Conservation (phyloP, 2,113 vertebrate genomes). For the Archocentrus centrarchus region DNA sequence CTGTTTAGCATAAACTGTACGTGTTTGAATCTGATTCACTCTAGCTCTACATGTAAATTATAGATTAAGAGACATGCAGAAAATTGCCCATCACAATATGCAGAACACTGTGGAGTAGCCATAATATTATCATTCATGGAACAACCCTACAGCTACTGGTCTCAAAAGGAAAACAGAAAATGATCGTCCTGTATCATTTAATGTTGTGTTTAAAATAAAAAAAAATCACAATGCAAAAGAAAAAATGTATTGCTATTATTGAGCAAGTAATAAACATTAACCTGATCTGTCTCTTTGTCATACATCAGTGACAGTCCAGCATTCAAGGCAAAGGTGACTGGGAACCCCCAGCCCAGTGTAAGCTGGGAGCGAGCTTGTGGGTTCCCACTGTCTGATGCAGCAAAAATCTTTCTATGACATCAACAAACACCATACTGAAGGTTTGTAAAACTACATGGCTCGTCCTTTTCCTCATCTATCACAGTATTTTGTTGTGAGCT, state of each 20-base stretch:
- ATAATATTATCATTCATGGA: conserved; percentile 30
- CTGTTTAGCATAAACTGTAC: conserved; percentile 25
- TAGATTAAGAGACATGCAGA: conserved; percentile 48
- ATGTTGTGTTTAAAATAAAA: neutral
- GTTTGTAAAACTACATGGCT: conserved; percentile 22
- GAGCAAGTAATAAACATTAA: neutral
- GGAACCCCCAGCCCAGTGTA: conserved; percentile 67
- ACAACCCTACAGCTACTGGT: neutral
- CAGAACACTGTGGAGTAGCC: conserved; percentile 36
- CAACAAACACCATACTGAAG: conserved; percentile 79
- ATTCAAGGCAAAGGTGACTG: conserved; percentile 72
- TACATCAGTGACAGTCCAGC: conserved; percentile 58
- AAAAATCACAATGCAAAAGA: neutral
- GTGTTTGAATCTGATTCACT: conserved; percentile 20
- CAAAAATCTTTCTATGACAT: conserved; percentile 73
- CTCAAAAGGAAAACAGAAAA: conserved; percentile 18
- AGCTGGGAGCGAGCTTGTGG: conserved; percentile 67
- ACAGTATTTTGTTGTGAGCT: no score
- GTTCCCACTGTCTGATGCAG: conserved; percentile 56
- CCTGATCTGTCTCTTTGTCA: neutral
- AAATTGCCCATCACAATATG: conserved; percentile 31
- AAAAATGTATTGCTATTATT: accelerated
- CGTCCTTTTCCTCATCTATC: neutral
- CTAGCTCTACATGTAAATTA: conserved; percentile 43
- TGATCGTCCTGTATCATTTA: neutral